Evolutionary conservation across 2,797 vertebrate species (phyloP), one percentile per base, ranked within the genome.

Genomic region (Pogoniulus pusillus): DNA sequence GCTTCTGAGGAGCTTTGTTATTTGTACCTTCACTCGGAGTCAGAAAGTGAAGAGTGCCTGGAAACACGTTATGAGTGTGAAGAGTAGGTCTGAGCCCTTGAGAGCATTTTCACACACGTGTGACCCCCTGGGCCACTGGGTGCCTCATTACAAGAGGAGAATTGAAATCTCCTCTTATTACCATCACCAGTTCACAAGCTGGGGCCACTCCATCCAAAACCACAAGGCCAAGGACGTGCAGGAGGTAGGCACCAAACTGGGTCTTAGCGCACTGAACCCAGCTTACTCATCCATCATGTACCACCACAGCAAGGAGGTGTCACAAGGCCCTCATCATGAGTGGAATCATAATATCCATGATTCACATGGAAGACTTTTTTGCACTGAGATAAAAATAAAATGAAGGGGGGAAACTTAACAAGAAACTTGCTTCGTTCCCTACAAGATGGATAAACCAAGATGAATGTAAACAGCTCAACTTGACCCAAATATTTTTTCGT

Each of bases 401-500:
- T 16, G 66, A 80, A 85, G 90, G 73, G 65, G 73, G 65, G 53
- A 7, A 94, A 53, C 75, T 89, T 75, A 75, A 84, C 65, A 91
- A 95, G 65, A 80, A 90, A 94, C 73, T 88, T 80, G 49, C 76
- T 77, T 93, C 85, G 70, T 91, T 95, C 87, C 90, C 89, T 58
- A 80, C 69, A 66, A 96, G 96, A 96, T 79, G 89, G 81, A 91
- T 93, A 93, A 96, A 95, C 81, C 60, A 70, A 93, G 74, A 39
- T 3, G 16, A 96, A 96, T 87, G 79, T 93, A 93, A 96, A 92
- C 91, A 93, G 82, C 89, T 90, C 96, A 89, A 75, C 70, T 89
- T 93, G 95, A 93, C 96, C 95, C 94, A 96, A 96, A 97, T 96
- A 96, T 96, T 95, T 95, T 95, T 75, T 63, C 4, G 81, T 97